Base-by-base conservation (phyloP, 1,140 invertebrate species). In the Eueides isabella region DNA sequence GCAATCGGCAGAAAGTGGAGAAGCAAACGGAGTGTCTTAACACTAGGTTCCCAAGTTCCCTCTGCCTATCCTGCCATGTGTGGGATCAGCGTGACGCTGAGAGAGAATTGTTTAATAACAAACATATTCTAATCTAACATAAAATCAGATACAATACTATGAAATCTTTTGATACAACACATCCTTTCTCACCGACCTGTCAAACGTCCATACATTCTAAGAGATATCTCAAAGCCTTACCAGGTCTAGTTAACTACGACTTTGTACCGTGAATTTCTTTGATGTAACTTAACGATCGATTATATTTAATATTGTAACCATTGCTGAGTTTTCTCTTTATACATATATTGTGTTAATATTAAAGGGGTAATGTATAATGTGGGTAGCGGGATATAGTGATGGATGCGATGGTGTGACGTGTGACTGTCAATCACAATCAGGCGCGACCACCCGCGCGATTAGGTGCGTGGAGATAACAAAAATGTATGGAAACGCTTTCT, bases 341-440 rank as follows among this genome's bases (percentile, higher is more conserved):
- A 5, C 5, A 19, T 38, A 67, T 29, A n/a, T 55, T 55, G 48
- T 12, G 12, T 11, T 55, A 5, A 55, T 55, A 4, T n/a, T 67
- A 64, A 26, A 55, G 14, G 19, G 65, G 80, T 38, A 78, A 84
- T 87, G 86, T 75, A 85, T 79, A 29, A n/a, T 14, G 63, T 78
- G 48, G 35, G 16, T 48, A 41, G 11, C 55, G 67, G 76, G 23
- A 61, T 23, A 64, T 82, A 74, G 75, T 80, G 80, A 83, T 84
- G 80, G 82, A 85, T 83, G 74, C 74, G 78, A 61, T 78, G 78
- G 78, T 85, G 85, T 89, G 88, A 89, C 87, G 87, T 85, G 77
- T 70, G 76, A 78, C 83, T 90, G 88, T 92, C 90, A 90, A 92
- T 92, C 90, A 92, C 90, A 92, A 92, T 92, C 90, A 92, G 81